Percentiles rank a stretch among this genome's conserved stretches.
phyloP scores from a whole-genome alignment of 2,113 vertebrate species.

The Oryzias celebensis region DNA sequence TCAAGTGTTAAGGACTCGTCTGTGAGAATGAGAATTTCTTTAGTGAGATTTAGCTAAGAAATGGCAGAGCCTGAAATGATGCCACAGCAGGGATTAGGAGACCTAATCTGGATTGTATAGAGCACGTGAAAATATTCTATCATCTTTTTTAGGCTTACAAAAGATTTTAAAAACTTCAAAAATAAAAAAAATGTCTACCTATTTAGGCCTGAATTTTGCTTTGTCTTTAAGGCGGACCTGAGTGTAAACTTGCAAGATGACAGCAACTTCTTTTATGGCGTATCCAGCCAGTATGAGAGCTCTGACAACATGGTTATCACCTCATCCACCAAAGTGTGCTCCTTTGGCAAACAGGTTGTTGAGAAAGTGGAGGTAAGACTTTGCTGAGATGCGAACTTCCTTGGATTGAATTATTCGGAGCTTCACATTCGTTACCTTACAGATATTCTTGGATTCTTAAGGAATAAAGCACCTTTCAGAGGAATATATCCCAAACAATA shows the following conservation, averaged over 20 bases:
- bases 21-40: too few species aligned
- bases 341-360: constrained; percentile 96
- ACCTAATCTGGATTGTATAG: too few species aligned
- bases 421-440: too few species aligned
- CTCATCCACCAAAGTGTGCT: constrained; percentile 96
- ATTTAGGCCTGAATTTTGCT: constrained; percentile 8
- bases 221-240: constrained; percentile 84
- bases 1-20: too few species aligned
- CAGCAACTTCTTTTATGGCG: constrained; percentile 91
- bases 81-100: too few species aligned
- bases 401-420: too few species aligned
- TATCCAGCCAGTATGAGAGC: constrained; percentile 95
- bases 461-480: too few species aligned
- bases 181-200: background rate
- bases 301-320: constrained; percentile 94
- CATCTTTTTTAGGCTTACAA: too few species aligned
- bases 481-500: background rate
- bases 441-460: background rate
- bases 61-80: too few species aligned
- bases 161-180: too few species aligned
- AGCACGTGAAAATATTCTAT: too few species aligned
- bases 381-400: background rate
- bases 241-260: constrained; percentile 90
- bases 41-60: too few species aligned
- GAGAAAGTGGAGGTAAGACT: constrained; percentile 93